Conservation (phyloP, 2,888 invertebrate species). For the Morpho achilles region DNA sequence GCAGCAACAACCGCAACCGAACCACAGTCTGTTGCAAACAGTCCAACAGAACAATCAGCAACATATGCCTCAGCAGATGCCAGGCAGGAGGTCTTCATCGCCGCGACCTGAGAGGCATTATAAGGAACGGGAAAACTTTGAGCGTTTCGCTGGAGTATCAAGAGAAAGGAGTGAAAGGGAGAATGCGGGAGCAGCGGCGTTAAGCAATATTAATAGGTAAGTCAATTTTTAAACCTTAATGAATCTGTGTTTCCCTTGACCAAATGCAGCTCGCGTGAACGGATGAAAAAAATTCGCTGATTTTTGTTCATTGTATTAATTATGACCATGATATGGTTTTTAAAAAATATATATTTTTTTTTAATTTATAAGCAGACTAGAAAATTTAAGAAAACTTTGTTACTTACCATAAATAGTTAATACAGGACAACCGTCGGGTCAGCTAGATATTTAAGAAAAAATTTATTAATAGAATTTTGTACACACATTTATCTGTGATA, state of each 20-base stretch:
- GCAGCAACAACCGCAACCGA: constrained; percentile 81
- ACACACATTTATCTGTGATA: too few species aligned
- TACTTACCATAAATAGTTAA: too few species aligned
- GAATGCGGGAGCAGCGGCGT: constrained; percentile 77
- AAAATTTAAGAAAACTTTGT: too few species aligned
- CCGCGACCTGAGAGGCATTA: constrained; percentile 70
- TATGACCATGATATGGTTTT: too few species aligned
- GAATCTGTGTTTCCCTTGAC: background rate
- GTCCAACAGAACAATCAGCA: constrained; percentile 61
- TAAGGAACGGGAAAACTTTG: constrained; percentile 71
- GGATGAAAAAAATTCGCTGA: too few species aligned
- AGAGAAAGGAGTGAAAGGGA: constrained; percentile 75
- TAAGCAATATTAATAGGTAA: constrained; percentile 84
- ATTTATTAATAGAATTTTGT: too few species aligned
- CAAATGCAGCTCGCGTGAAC: background rate
- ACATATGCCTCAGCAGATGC: constrained; percentile 67
- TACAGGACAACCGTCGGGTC: too few species aligned
- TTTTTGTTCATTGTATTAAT: too few species aligned
- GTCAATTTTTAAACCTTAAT: constrained; percentile 28
- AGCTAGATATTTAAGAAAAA: too few species aligned
- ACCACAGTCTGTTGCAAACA: constrained; percentile 70
- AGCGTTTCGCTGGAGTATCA: constrained; percentile 64
- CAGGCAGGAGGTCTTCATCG: constrained; percentile 69
- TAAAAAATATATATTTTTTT: too few species aligned
- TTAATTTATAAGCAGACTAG: too few species aligned